Conservation (phyloP, 1,140 invertebrate species). For the Agrilus planipennis region DNA sequence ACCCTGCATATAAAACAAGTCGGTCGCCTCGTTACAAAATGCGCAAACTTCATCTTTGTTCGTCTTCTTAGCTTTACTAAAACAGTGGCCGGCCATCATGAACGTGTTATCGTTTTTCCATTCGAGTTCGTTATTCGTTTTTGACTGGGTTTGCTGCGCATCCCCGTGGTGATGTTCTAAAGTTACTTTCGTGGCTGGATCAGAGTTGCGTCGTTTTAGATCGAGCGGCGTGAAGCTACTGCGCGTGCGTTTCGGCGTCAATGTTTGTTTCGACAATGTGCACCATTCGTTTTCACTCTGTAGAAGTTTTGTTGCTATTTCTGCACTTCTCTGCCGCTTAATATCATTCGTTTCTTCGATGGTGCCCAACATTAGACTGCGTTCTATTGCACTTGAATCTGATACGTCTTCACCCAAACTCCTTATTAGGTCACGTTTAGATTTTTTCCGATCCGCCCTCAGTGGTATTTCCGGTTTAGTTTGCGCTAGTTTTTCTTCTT, state of each 20-base stretch:
- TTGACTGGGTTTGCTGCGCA: constrained; percentile 31
- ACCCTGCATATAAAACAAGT: constrained; percentile 67
- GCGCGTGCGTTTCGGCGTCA: constrained; percentile 36
- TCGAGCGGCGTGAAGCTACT: constrained; percentile 39
- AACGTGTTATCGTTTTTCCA: constrained; percentile 48
- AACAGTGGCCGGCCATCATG: constrained; percentile 56
- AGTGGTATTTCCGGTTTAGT: constrained; percentile 29
- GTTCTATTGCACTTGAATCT: constrained; percentile 22
- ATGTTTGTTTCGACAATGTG: constrained; percentile 20
- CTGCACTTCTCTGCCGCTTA: background rate
- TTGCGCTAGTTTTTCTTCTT: constrained; percentile 1
- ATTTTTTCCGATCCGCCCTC: constrained; percentile 19
- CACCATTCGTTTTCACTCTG: constrained; percentile 10
- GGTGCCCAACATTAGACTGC: constrained; percentile 27
- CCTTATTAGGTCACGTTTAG: constrained; percentile 27
- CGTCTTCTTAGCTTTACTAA: constrained; percentile 58
- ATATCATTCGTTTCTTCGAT: constrained; percentile 25
- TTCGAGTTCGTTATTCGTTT: constrained; percentile 35
- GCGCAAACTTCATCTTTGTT: constrained; percentile 54
- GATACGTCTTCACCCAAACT: constrained; percentile 34
- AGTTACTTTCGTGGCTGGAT: constrained; percentile 47
- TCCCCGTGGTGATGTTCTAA: constrained; percentile 31
- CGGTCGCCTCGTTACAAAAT: constrained; percentile 43
- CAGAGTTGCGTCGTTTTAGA: constrained; percentile 54
- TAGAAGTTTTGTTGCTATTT: constrained; percentile 8